phyloP scores from a whole-genome alignment of 2,888 invertebrate genomes.

The Apocheima hispidaria region DNA sequence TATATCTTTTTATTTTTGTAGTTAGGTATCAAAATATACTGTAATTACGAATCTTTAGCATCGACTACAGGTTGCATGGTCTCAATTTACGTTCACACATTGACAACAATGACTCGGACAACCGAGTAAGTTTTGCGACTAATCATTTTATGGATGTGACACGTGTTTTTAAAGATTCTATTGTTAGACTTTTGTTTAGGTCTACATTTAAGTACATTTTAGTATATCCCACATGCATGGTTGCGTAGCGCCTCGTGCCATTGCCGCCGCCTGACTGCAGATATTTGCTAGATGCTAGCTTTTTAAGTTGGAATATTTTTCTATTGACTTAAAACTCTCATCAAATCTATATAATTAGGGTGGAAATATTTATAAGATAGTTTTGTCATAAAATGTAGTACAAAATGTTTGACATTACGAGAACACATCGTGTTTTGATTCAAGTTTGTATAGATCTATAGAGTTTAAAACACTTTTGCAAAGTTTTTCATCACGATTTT shows the following conservation, averaged over 20 bases:
- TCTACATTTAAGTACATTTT: constrained; percentile 48
- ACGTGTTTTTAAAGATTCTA: constrained; percentile 46
- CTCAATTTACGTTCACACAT: constrained; percentile 55
- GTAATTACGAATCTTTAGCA: constrained; percentile 48
- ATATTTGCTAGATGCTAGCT: constrained; percentile 42
- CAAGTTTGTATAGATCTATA: constrained; percentile 55
- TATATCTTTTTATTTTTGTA: constrained; percentile 77
- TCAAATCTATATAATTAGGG: constrained; percentile 25
- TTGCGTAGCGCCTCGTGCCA: constrained; percentile 54
- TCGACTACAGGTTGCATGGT: constrained; percentile 64
- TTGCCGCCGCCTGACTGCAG: constrained; percentile 46
- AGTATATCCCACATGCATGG: constrained; percentile 34
- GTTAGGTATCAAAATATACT: constrained; percentile 63
- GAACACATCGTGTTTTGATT: constrained; percentile 60
- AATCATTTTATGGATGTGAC: constrained; percentile 51
- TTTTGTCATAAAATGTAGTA: constrained; percentile 58
- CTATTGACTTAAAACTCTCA: constrained; percentile 26
- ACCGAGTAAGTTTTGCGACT: constrained; percentile 53
- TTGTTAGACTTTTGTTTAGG: constrained; percentile 47
- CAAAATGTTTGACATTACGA: constrained; percentile 62
- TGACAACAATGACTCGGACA: no score
- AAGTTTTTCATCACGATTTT: constrained; percentile 37
- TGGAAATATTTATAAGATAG: constrained; percentile 33
- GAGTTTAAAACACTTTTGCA: constrained; percentile 37
- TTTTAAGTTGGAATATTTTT: constrained; percentile 35